Conservation (phyloP, 1,140 invertebrate species). For the Bombus pyrosoma region DNA sequence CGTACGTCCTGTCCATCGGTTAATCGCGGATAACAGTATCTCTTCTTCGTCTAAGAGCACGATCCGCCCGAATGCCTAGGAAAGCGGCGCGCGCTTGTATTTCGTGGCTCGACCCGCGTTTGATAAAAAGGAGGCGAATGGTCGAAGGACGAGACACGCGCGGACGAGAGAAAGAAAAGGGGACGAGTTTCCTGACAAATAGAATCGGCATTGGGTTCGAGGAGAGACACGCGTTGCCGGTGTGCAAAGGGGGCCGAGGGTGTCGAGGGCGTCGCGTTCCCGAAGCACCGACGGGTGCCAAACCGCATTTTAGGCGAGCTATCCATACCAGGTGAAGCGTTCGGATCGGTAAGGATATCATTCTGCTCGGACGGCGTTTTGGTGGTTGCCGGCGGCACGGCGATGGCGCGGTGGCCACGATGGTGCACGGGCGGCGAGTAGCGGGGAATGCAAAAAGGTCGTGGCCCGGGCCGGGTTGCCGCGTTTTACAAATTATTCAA, state of each 20-base stretch:
- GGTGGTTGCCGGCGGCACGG: neutral
- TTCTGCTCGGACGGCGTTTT: slow-evolving; percentile 20
- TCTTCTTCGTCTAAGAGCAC: neutral
- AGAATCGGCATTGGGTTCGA: slow-evolving; percentile 12
- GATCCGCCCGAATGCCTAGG: neutral
- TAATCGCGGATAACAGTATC: slow-evolving; percentile 4
- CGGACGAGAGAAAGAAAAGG: neutral
- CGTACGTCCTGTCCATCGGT: neutral
- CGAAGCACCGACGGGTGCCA: slow-evolving; percentile 55
- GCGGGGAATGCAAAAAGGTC: slow-evolving; percentile 66
- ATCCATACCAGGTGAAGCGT: slow-evolving; percentile 61
- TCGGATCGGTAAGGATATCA: slow-evolving; percentile 54
- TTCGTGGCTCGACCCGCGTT: neutral
- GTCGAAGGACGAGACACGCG: slow-evolving; percentile 2
- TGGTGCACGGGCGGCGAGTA: neutral
- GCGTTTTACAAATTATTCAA: slow-evolving; percentile 84
- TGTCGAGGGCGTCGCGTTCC: slow-evolving; percentile 52
- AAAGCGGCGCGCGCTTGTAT: neutral
- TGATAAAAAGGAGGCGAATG: neutral
- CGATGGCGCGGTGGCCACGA: neutral
- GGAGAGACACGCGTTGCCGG: slow-evolving; percentile 12
- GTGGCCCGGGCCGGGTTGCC: slow-evolving; percentile 52
- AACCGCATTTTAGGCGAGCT: slow-evolving; percentile 70
- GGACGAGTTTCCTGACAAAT: slow-evolving; percentile 40
- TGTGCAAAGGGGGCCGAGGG: neutral